Conservation (phyloP, 2,113 vertebrate genomes). For the Vombatus ursinus region DNA sequence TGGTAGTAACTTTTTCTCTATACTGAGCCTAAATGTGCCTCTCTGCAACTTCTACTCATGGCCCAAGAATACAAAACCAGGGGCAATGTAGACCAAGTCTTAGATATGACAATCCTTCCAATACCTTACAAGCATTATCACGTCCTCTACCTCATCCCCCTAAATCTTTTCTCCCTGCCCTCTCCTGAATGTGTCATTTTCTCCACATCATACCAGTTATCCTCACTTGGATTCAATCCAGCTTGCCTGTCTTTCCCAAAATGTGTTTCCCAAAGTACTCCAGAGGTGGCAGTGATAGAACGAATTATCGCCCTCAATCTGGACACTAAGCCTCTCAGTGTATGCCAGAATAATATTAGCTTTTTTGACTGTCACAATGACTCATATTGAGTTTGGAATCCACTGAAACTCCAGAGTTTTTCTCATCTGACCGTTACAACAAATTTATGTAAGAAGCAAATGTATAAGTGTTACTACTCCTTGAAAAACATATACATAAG, state of each 20-base stretch:
- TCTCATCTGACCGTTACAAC: no score
- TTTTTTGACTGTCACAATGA: not conserved
- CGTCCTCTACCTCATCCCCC: not conserved
- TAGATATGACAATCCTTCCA: not conserved
- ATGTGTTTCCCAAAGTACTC: not conserved
- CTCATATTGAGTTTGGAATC: not conserved
- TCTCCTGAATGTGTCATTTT: not conserved
- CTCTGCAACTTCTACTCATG: no score
- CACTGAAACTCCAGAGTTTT: not conserved
- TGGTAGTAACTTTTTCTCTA: not conserved
- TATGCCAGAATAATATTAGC: not conserved
- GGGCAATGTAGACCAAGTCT: not conserved
- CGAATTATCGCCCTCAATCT: not conserved
- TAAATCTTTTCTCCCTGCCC: not conserved
- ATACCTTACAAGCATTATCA: not conserved
- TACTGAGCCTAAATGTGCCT: not conserved
- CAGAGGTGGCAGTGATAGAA: not conserved
- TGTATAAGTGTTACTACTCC: not conserved
- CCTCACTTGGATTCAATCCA: not conserved
- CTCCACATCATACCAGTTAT: not conserved
- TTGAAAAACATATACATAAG: not conserved
- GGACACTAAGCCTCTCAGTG: not conserved
- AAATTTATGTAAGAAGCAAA: not conserved
- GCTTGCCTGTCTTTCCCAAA: not conserved
- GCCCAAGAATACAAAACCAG: not conserved